A percentile compares a stretch with the other conserved stretches of the same genome.
These are phyloP conservation scores for Allophyes oxyacanthae DNA, from an alignment of 2,888 invertebrate genomes.

Conservation along the genomic window DNA sequence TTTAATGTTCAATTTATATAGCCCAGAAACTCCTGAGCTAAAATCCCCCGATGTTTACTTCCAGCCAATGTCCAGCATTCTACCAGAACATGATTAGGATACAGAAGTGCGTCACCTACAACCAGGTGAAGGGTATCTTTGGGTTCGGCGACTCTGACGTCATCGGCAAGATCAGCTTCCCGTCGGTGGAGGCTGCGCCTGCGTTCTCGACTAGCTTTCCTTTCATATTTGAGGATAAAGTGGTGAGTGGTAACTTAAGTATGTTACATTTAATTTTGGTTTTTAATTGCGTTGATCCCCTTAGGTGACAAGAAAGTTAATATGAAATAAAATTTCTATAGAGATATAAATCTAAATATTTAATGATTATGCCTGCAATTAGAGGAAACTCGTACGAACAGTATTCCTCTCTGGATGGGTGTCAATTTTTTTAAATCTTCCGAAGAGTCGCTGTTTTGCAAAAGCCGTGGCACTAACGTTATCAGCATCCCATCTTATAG, in stretches of 20 bases:
- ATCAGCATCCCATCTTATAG: too few species aligned
- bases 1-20: too few species aligned
- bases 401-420: too few species aligned
- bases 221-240: slow-evolving; percentile 94
- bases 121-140: slow-evolving; percentile 99
- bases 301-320: too few species aligned
- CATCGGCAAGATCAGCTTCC: slow-evolving; percentile 99
- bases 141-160: slow-evolving; percentile 98
- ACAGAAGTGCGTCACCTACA: slow-evolving; percentile 98
- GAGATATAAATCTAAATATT: too few species aligned
- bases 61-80: slow-evolving; percentile 95
- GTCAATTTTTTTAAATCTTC: too few species aligned
- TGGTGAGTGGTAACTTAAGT: slow-evolving; percentile 83
- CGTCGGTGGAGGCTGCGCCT: slow-evolving; percentile 98
- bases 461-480: too few species aligned
- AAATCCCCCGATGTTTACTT: slow-evolving; percentile 53
- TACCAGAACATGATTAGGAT: slow-evolving; percentile 97
- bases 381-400: too few species aligned
- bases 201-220: slow-evolving; percentile 97
- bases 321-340: too few species aligned
- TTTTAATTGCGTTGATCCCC: background rate
- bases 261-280: background rate
- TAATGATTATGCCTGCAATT: too few species aligned
- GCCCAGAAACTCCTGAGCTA: too few species aligned
- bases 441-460: too few species aligned